Evolutionary conservation across 1,140 invertebrate species (phyloP), one percentile per base, ranked within the genome.

Genomic region (Zelostemma sp.): DNA sequence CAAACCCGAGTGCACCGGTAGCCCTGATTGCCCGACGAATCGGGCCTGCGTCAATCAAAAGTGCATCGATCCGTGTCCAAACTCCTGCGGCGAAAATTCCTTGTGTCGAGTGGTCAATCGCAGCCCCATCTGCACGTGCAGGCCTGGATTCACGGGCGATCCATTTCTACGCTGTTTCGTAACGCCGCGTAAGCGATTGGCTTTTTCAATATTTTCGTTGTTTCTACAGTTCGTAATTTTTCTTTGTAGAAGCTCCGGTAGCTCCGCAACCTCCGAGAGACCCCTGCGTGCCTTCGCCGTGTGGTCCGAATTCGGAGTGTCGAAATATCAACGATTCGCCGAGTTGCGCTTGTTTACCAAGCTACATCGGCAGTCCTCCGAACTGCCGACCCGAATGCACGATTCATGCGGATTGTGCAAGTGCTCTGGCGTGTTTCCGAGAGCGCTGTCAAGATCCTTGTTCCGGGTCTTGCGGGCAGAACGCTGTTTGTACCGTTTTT

Each of bases 311-410:
- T 68, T 82, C 87, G 1, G 73, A 85, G 47, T 89, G 88, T 56
- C 80, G 81, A 53, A 79, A 81, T 25, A 62, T 86, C 11, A 84
- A 82, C 28, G 81, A 84, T 33, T 75, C 78, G 11, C 87, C 89
- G 17, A 85, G 89, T 1, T 93, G 91, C 68, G 87, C 87, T 68
- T 93, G 91, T 78, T 80, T 88, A 50, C 75, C 84, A 18, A 87
- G 88, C 58, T 90, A 87, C 73, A 86, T 88, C 19, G 89, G 89
- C 35, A 71, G 80, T 43, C 89, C 90, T 53, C 90, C 90, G 33
- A 88, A 87, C 64, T 91, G 90, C 79, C 79, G 89, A 58, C 91
- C 91, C 6, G 90, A 92, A 82, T 93, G 91, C 80, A 86, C 87
- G 17, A 89, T 88, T 68, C 91, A 91, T 75, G 86, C 87, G 0